These are phyloP conservation scores for Micropoecilia bifurca DNA, from an alignment of 2,797 vertebrate species.

Conservation along the genomic window DNA sequence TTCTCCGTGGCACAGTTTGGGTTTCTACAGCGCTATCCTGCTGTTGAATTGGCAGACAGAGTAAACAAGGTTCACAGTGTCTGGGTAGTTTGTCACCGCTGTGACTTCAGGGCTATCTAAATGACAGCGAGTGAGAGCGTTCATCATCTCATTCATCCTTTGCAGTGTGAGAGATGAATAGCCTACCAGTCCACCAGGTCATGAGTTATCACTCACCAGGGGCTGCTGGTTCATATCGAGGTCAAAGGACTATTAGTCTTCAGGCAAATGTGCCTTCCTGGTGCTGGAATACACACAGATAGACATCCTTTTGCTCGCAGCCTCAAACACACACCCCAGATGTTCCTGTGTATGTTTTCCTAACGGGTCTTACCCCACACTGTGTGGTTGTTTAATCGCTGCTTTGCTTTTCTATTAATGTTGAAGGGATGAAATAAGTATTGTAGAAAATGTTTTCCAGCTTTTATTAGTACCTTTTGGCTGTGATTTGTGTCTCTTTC, in stretches of 20 bases:
- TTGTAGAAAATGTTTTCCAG: neutral
- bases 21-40: slow-evolving; percentile 31
- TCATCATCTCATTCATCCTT: slow-evolving; percentile 76
- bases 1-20: slow-evolving; percentile 48
- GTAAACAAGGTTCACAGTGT: slow-evolving; percentile 60
- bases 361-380: neutral
- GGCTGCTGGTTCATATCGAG: slow-evolving; percentile 68
- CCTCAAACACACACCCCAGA: slow-evolving; percentile 10
- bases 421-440: neutral
- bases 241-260: slow-evolving; percentile 75
- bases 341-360: slow-evolving; percentile 1
- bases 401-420: neutral
- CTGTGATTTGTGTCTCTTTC: neutral
- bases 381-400: neutral
- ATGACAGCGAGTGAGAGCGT: slow-evolving; percentile 60
- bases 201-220: slow-evolving; percentile 73
- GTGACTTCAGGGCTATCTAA: slow-evolving; percentile 79
- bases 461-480: neutral
- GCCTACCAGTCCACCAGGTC: slow-evolving; percentile 63
- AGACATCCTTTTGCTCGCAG: slow-evolving; percentile 12
- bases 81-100: slow-evolving; percentile 71
- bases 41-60: slow-evolving; percentile 46
- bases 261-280: slow-evolving; percentile 48
- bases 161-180: slow-evolving; percentile 68
- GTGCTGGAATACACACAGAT: slow-evolving; percentile 15